phyloP scores from a whole-genome alignment of 1,140 invertebrate species.

The Diachasmimorpha longicaudata region DNA sequence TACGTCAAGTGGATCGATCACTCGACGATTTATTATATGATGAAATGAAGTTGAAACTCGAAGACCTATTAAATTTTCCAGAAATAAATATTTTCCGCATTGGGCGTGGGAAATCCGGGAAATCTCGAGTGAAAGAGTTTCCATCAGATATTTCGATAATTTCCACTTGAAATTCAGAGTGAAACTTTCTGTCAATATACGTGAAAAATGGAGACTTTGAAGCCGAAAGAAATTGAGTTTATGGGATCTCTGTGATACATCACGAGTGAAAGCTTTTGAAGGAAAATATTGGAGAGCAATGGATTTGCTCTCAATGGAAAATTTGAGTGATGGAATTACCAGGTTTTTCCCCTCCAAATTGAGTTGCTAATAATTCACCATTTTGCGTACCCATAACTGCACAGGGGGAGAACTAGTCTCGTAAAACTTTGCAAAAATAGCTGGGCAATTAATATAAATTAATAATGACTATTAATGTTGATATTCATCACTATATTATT shows the following conservation, averaged over 20 bases:
- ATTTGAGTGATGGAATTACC: not conserved
- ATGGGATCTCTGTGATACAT: not conserved
- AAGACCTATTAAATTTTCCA: no score
- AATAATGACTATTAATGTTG: no score
- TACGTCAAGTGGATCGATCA: no score
- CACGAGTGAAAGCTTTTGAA: not conserved
- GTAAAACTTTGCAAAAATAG: no score
- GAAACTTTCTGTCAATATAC: not conserved
- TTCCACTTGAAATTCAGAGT: not conserved
- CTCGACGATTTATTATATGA: no score
- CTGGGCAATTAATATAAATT: no score
- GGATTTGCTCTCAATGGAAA: not conserved
- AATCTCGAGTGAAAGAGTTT: not conserved
- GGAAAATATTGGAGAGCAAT: not conserved
- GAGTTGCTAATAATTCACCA: not conserved
- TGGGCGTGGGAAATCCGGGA: no score
- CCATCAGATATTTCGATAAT: not conserved
- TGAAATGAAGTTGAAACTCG: no score
- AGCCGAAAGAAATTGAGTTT: not conserved
- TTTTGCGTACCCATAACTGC: not conserved
- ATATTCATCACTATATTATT: no score
- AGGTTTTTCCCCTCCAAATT: not conserved
- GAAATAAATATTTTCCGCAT: no score
- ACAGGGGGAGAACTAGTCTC: no score
- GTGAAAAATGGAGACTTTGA: not conserved